Evolutionary conservation across 2,797 vertebrate species (phyloP).

Genomic region (Sparidentex hasta): DNA sequence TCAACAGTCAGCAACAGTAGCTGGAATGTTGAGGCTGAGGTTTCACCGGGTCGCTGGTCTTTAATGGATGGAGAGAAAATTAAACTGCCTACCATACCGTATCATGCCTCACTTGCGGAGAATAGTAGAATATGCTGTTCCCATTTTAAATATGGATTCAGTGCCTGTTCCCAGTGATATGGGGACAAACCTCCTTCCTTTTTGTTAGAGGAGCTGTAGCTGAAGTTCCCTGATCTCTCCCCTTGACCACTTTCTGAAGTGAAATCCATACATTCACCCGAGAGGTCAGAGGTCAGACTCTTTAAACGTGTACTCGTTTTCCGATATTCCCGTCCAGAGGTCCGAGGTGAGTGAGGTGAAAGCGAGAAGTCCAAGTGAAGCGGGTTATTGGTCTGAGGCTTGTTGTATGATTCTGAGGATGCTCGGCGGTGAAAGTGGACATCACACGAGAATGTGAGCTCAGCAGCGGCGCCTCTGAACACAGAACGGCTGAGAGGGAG

Average conservation of each 20-base stretch:
- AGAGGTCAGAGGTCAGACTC: slow-evolving; percentile 49
- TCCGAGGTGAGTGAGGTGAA: slow-evolving; percentile 58
- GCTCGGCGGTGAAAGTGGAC: slow-evolving; percentile 20
- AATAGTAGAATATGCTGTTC: slow-evolving; percentile 45
- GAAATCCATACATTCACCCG: background rate
- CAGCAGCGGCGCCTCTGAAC: slow-evolving; percentile 40
- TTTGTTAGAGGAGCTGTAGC: background rate
- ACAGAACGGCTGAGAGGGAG: slow-evolving; percentile 14
- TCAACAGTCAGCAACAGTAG: slow-evolving; percentile 49
- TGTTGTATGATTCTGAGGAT: slow-evolving; percentile 23
- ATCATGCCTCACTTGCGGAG: slow-evolving; percentile 55
- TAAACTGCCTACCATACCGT: slow-evolving; percentile 26
- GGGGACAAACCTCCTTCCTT: slow-evolving; percentile 5
- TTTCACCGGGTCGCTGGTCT: slow-evolving; percentile 43
- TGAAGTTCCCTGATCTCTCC: slow-evolving; percentile 2
- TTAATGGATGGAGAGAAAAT: slow-evolving; percentile 37
- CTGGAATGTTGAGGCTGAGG: slow-evolving; percentile 46
- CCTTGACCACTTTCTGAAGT: slow-evolving; percentile 7
- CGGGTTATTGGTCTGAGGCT: slow-evolving; percentile 25
- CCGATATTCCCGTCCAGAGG: slow-evolving; percentile 24
- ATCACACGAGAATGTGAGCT: slow-evolving; percentile 49
- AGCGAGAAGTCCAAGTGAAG: slow-evolving; percentile 43
- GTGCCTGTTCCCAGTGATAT: background rate
- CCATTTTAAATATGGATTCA: slow-evolving; percentile 31
- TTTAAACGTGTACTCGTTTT: slow-evolving; percentile 48